A percentile compares a stretch with the other conserved stretches of the same genome.
Conservation (phyloP, 2,888 invertebrate genomes). For the Scrobipalpa costella region DNA sequence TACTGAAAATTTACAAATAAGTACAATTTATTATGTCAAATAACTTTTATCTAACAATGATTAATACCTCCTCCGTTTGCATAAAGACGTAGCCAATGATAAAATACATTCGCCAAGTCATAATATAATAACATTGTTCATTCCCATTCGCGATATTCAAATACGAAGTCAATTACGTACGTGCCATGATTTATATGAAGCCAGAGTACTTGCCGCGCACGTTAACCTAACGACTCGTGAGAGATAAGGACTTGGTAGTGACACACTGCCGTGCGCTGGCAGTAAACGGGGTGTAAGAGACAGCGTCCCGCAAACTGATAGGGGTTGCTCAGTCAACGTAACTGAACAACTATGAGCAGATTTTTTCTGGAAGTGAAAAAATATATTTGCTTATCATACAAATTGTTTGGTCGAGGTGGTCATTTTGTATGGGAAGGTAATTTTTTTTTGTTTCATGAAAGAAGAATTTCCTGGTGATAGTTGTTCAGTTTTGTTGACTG, state of each 20-base stretch:
- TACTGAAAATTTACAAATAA: background rate
- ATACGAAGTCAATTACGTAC: conserved; percentile 27
- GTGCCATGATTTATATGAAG: conserved; percentile 27
- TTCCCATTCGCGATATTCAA: conserved; percentile 24
- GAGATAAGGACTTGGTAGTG: conserved; percentile 48
- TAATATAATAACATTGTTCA: conserved; percentile 14
- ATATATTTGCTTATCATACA: no score
- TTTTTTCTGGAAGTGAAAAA: no score
- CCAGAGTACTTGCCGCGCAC: conserved; percentile 35
- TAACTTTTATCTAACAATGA: background rate
- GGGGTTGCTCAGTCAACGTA: no score
- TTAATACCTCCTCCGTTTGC: background rate
- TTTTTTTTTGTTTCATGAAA: no score
- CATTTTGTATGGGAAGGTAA: no score
- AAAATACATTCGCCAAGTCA: conserved; percentile 5
- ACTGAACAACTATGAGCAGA: no score
- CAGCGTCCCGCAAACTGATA: no score
- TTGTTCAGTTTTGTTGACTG: background rate
- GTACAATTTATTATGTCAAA: no score
- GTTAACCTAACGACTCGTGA: conserved; percentile 54
- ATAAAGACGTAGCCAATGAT: background rate
- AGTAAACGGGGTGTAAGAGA: background rate
- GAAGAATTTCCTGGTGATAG: no score
- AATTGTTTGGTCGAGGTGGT: no score
- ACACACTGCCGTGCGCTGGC: conserved; percentile 30